phyloP scores from a whole-genome alignment of 2,797 vertebrate species.

The Clamator glandarius region DNA sequence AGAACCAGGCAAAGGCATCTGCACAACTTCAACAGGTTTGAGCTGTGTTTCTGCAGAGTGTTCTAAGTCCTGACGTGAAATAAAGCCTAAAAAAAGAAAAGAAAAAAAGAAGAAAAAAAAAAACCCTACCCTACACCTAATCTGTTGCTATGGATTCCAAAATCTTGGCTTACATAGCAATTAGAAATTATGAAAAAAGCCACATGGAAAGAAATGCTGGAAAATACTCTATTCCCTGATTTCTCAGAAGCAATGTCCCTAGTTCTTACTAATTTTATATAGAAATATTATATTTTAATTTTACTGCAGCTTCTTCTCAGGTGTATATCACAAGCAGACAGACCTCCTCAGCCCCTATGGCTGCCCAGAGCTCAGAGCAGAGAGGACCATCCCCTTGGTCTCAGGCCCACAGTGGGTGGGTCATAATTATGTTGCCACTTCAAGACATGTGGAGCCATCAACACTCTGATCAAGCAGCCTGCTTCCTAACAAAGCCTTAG shows the following conservation, averaged over 20 bases:
- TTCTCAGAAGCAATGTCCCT: neutral
- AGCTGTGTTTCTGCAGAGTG: neutral
- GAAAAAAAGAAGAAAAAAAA: fast-evolving
- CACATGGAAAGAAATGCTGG: neutral
- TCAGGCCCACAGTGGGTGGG: neutral
- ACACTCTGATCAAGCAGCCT: neutral
- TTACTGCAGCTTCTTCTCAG: neutral
- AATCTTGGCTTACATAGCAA: neutral
- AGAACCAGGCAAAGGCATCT: neutral
- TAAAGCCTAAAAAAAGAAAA: fast-evolving
- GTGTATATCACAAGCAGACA: neutral
- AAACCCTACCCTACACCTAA: fast-evolving
- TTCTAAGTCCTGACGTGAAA: neutral
- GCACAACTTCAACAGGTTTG: neutral
- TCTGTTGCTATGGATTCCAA: neutral
- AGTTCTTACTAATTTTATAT: neutral
- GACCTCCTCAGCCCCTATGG: neutral
- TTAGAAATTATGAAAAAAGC: neutral
- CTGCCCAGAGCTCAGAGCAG: neutral
- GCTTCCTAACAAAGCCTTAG: neutral
- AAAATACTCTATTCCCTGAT: neutral
- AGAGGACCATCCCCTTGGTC: fast-evolving
- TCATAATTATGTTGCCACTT: neutral
- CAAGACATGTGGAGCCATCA: neutral
- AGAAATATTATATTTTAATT: neutral